Evolutionary conservation across 2,797 vertebrate species (phyloP), one percentile per base, ranked within the genome.

Genomic region (Smutsia gigantea): DNA sequence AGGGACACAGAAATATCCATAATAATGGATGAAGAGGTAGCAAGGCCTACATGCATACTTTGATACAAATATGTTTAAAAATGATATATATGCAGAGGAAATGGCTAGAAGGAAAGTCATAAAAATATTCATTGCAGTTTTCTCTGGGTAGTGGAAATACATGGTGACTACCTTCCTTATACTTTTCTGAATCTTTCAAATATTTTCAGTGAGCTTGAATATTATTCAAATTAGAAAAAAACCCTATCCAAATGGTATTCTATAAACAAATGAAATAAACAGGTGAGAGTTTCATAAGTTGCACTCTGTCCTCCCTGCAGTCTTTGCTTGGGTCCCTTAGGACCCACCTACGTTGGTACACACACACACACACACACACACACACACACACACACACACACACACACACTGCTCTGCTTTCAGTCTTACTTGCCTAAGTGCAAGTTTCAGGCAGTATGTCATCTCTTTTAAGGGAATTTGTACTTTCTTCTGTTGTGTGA

Each of bases 401-500:
- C 17, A 66, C 63, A 29, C 55, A 7, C 0, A 0, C n/a, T n/a
- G 2, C 17, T 90, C 61, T 59, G 37, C 81, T 82, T 92, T 91
- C 37, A 49, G 39, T 83, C 27, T 93, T 71, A 5, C 46, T 96
- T 94, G 72, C 57, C 19, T 87, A 61, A 57, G 23, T 94, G 68
- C 55, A 82, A 95, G 37, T 94, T 95, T 94, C 53, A 92, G 66
- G 92, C 68, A 69, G 64, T 53, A n/a, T 92, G 77, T 72, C 83
- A 53, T 64, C 29, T 97, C 87, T 96, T 64, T 95, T 82, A 95
- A 96, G 57, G 92, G 68, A 96, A 86, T 96, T 66, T 78, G 42
- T 92, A 57, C 29, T 96, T 95, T 79, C 57, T 68, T 92, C 84
- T 37, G 37, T 42, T 72, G 34, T 86, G 61, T 88, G 37, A 95